Conservation (phyloP, 2,797 vertebrate genomes). For the Karalla daura region DNA sequence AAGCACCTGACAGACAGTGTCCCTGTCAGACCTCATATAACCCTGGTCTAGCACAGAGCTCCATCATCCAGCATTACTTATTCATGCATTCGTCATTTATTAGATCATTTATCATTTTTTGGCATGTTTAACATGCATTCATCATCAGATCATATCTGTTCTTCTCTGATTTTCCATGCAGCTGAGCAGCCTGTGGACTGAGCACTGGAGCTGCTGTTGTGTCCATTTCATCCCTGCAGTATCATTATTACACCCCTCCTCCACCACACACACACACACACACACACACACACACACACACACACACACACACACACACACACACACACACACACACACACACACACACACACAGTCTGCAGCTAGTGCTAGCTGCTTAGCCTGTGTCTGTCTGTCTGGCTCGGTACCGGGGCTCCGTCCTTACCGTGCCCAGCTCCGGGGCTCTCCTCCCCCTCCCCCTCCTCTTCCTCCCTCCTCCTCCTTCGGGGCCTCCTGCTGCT, state of each 20-base stretch:
- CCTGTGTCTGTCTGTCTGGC: slow-evolving; percentile 52
- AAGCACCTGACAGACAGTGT: too few species aligned
- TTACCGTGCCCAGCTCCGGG: slow-evolving; percentile 55
- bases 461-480: too few species aligned
- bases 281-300: slow-evolving; percentile 1
- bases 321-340: neutral
- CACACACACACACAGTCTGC: neutral
- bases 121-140: too few species aligned
- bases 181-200: neutral
- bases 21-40: too few species aligned
- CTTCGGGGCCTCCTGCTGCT: too few species aligned
- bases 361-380: slow-evolving; percentile 40
- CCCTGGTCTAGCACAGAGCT: too few species aligned
- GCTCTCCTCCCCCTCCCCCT: slow-evolving; percentile 38
- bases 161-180: too few species aligned
- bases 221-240: neutral
- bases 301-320: slow-evolving; percentile 1
- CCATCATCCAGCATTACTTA: too few species aligned
- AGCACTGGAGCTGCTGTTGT: neutral
- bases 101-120: too few species aligned
- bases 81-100: too few species aligned
- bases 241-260: neutral
- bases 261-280: neutral
- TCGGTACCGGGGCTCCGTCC: slow-evolving; percentile 24
- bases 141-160: neutral